Conservation (phyloP, 2,797 vertebrate species). For the Malacoraja senta region DNA sequence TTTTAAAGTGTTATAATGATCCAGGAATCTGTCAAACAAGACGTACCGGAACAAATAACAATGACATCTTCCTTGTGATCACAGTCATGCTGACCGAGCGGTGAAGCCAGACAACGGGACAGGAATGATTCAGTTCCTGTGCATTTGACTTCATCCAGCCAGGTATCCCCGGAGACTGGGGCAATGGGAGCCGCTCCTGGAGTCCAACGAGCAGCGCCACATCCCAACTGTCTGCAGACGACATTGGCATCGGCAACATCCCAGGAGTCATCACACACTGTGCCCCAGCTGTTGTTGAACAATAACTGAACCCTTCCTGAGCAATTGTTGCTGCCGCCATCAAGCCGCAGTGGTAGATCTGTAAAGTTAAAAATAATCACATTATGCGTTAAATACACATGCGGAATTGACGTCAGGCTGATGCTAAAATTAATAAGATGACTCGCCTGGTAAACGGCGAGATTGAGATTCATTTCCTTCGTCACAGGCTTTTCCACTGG, state of each 20-base stretch:
- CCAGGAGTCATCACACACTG: slow-evolving; percentile 23
- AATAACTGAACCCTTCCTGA: not conserved
- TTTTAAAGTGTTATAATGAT: too few species aligned
- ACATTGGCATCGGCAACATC: not conserved
- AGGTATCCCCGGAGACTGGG: slow-evolving; percentile 51
- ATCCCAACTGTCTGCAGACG: not conserved
- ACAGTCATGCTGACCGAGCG: slow-evolving; percentile 51
- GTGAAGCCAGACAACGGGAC: slow-evolving; percentile 42
- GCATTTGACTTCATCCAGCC: slow-evolving; percentile 51
- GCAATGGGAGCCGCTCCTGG: slow-evolving; percentile 38
- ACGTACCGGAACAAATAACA: slow-evolving; percentile 49
- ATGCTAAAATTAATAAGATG: too few species aligned
- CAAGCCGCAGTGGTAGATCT: slow-evolving; percentile 45
- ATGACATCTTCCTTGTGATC: slow-evolving; percentile 54
- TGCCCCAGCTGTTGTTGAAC: not conserved
- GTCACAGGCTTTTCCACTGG: not conserved
- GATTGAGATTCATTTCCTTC: not conserved
- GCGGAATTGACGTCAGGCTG: too few species aligned
- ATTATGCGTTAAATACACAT: not conserved
- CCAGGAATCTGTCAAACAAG: not conserved
- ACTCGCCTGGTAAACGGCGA: not conserved
- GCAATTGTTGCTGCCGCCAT: slow-evolving; percentile 38
- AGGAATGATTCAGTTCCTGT: slow-evolving; percentile 45
- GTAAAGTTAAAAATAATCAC: not conserved
- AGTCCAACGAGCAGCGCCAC: not conserved